Evolutionary conservation across 2,113 vertebrate species (phyloP).

Genomic region (Speoplatyrhinus poulsoni): DNA sequence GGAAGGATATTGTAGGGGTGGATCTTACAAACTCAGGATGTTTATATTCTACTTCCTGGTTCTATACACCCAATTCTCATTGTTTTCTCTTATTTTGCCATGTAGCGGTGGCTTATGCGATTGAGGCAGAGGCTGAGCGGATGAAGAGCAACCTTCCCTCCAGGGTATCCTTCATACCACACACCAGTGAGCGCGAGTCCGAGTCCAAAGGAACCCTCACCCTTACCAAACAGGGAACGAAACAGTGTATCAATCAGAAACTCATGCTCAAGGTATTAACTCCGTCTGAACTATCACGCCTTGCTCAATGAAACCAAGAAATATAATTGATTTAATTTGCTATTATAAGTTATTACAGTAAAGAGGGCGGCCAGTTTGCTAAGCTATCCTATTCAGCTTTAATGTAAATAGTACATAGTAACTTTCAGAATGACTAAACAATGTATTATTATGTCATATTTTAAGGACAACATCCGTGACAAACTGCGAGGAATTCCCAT

Average conservation of each 20-base stretch:
- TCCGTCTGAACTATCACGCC: background rate
- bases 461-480: conserved; percentile 87
- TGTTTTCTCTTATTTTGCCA: background rate
- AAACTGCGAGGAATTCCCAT: conserved; percentile 89
- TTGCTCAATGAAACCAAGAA: background rate
- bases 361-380: too few species aligned
- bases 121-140: conserved; percentile 82
- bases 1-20: too few species aligned
- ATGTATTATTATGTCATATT: background rate
- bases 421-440: background rate
- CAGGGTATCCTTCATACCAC: conserved; percentile 76
- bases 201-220: conserved; percentile 69
- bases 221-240: conserved; percentile 72
- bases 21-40: too few species aligned
- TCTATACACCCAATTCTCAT: background rate
- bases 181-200: conserved; percentile 30
- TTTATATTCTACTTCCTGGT: background rate
- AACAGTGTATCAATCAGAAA: conserved; percentile 67
- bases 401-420: too few species aligned
- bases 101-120: conserved; percentile 78
- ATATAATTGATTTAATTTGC: too few species aligned
- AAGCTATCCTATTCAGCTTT: too few species aligned
- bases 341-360: too few species aligned
- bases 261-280: conserved; percentile 82
- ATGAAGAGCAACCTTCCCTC: conserved; percentile 68